Base-by-base conservation (phyloP, 2,888 invertebrate species). In the Pheosia tremula region DNA sequence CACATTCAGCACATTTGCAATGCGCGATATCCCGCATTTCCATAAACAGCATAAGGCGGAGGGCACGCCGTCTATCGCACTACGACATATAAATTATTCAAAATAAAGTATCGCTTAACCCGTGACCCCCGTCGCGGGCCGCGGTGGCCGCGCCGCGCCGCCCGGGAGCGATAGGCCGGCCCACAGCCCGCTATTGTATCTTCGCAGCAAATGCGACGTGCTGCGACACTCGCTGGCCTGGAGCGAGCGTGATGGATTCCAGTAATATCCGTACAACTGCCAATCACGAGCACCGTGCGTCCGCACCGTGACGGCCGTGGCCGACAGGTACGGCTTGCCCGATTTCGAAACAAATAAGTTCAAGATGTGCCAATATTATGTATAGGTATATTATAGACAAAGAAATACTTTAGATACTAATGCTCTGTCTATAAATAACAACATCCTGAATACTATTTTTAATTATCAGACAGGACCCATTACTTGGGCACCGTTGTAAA, bases 41-140 rank as follows among this genome's bases (percentile, higher is more conserved):
- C 93, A 93, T 93, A 93, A 93, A 90, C 91, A 88, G 93, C 87
- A 90, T 88, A 86, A 88, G 88, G 86, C 88, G 89, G 90, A 92
- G 91, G 87, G 91, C 91, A 91, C 83, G 89, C 88, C 90, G 91
- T 91, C 93, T 92, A 93, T 93, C 93, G 92, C 86, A 80, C 83
- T 85, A 86, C 89, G 89, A 92, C 91, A 92, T 92, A 93, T 93
- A 93, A 93, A 93, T 93, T 93, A 93, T 93, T 93, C 93, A 93
- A 93, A 93, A 93, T 93, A 93, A 93, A 93, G 93, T 93, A 93
- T 93, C 93, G 93, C 90, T 93, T 93, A 93, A 92, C 93, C 93
- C 76, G 73, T 85, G 90, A 92, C 89, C 90, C 81, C 79, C 81
- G 58, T 57, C 55, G 68, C 64, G 50, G 65, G 66, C 62, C 77